Evolutionary conservation across 92 coral and sea anemone genomes (phyloP).

Genomic region (Epizoanthus fatuus): DNA sequence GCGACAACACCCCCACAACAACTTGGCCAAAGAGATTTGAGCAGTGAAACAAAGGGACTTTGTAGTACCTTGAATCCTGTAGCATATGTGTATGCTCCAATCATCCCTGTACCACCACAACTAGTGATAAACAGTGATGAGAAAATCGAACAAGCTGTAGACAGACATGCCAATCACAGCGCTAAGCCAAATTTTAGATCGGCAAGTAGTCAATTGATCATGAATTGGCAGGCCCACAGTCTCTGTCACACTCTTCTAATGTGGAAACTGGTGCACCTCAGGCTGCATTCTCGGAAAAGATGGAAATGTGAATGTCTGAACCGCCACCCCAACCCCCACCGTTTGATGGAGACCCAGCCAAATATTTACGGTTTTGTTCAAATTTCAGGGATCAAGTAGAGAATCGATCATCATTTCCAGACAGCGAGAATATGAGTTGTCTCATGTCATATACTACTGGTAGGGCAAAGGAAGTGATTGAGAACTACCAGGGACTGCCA

Average conservation of each 20-base stretch:
- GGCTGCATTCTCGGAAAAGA: constrained; percentile 58
- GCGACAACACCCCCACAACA: constrained; percentile 5
- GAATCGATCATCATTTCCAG: background rate
- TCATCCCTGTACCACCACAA: background rate
- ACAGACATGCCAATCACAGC: constrained; percentile 4
- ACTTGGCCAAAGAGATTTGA: background rate
- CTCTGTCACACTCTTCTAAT: no score
- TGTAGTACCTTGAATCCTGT: constrained; percentile 1
- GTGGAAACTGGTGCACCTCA: constrained; percentile 50
- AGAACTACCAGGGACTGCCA: constrained; percentile 49
- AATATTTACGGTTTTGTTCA: constrained; percentile 22
- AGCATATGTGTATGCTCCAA: background rate
- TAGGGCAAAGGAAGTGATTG: constrained; percentile 34
- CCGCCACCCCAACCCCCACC: constrained; percentile 51
- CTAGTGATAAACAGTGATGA: constrained; percentile 7
- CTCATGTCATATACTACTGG: constrained; percentile 36
- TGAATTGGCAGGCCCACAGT: no score
- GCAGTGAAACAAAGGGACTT: constrained; percentile 4
- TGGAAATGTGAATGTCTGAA: constrained; percentile 66
- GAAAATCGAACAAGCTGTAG: constrained; percentile 3
- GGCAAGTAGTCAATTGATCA: no score
- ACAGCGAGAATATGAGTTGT: constrained; percentile 19
- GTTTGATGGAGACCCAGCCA: no score
- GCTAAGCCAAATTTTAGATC: background rate
- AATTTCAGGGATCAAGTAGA: constrained; percentile 52